Evolutionary conservation across 2,888 invertebrate species (phyloP).

Genomic region (Nymphalis c-album): DNA sequence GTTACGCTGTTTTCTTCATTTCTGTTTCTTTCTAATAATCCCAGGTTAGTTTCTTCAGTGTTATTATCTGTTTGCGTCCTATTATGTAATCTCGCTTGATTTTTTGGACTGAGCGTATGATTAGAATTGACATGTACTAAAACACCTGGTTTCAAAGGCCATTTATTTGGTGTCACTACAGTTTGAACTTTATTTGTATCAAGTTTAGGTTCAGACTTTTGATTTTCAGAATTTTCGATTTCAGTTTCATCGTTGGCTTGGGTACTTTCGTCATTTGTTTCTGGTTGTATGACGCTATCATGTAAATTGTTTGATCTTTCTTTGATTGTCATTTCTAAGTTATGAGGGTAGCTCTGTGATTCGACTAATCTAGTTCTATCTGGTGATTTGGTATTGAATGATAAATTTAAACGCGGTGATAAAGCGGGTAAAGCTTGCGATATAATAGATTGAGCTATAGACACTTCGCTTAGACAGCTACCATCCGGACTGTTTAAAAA

Average conservation of each 20-base stretch:
- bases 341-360: conserved; percentile 52
- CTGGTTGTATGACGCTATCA: conserved; percentile 56
- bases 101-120: conserved; percentile 85
- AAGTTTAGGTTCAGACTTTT: conserved; percentile 52
- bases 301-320: conserved; percentile 53
- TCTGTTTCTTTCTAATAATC: conserved; percentile 68
- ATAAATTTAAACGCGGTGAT: conserved; percentile 70
- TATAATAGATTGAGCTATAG: conserved; percentile 80
- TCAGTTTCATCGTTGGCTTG: conserved; percentile 46
- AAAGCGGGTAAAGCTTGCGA: conserved; percentile 79
- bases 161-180: conserved; percentile 83
- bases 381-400: conserved; percentile 73
- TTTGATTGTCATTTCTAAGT: conserved; percentile 67
- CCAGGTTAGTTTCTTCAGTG: conserved; percentile 58
- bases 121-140: conserved; percentile 93
- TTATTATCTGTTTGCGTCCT: conserved; percentile 42
- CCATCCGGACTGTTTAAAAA: conserved; percentile 71
- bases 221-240: conserved; percentile 48
- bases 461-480: conserved; percentile 79
- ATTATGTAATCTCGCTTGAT: conserved; percentile 67
- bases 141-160: conserved; percentile 94
- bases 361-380: conserved; percentile 76
- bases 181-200: conserved; percentile 58
- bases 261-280: conserved; percentile 53
- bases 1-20: conserved; percentile 46